A percentile compares a stretch with the other conserved stretches of the same genome.
These are phyloP conservation scores for Yponomeuta sedellus DNA, from an alignment of 2,888 invertebrate species.

Conservation along the genomic window DNA sequence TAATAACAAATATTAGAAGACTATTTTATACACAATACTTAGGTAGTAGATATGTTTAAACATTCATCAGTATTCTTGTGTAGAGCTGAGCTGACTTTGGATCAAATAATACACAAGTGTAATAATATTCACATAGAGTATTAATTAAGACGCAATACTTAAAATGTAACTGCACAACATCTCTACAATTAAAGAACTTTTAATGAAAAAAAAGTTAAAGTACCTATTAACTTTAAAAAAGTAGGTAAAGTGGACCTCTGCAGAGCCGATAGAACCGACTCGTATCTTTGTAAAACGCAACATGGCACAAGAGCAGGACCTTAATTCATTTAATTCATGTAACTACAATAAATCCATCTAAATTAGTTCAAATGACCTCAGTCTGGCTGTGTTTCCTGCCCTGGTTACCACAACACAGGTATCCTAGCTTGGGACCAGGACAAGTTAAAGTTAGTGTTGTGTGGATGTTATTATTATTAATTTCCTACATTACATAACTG, in stretches of 20 bases:
- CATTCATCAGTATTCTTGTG: background rate
- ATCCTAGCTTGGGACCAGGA: no score
- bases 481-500: no score
- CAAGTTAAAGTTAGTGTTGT: no score
- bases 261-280: no score
- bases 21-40: constrained; percentile 12
- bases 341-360: no score
- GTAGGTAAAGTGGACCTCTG: background rate
- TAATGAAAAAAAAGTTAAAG: background rate
- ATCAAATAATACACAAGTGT: background rate
- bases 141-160: background rate
- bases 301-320: no score
- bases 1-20: constrained; percentile 3
- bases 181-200: background rate
- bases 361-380: no score
- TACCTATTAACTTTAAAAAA: background rate
- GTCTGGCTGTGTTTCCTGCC: no score
- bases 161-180: background rate
- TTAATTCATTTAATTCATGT: no score
- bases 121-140: background rate
- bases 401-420: no score
- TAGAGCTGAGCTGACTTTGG: background rate
- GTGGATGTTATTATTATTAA: no score
- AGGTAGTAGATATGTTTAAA: background rate
- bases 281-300: no score